Base-by-base conservation (phyloP, 2,113 vertebrate species). In the Neolamprologus ventralis region DNA sequence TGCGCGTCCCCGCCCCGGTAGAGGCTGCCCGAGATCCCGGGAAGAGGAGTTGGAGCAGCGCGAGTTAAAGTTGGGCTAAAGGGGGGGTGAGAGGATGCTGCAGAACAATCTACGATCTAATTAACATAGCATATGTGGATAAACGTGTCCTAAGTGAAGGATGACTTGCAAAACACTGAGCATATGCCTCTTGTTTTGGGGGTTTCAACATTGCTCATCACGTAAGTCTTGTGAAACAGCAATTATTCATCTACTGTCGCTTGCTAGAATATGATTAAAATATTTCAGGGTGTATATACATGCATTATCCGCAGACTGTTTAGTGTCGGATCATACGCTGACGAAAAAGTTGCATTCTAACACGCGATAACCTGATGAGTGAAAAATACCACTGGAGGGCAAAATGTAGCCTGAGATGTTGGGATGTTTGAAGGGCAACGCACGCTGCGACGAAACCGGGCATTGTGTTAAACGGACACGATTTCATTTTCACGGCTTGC, bases 41-140 rank as follows among this genome's bases (percentile, higher is more conserved):
- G 95, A 93, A 95, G 93, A 92, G 94, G 95, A 96, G 94, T 95
- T 96, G 96, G 93, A 95, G 88, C 95, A 81, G 95, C 91, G 93
- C 94, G 93, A 96, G 94, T 94, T 96, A 96, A 97, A 97, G 95
- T 97, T 97, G 93, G 91, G 87, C 81, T 79, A 89, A 93, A 93
- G 85, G 91, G 91, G 89, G 89, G 88, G 57, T 53, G 85, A 92
- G 82, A 95, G 94, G 92, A 94, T 95, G 93, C 94, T 91, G 87
- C 92, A 94, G 94, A 93, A 90, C 90, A 91, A 89, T 81, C 92
- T 73, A 87, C 91, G 82, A 82, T 94, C 89, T 83, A 84, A 94
- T 92, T 94, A 93, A 95, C 87, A 91, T 86, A 91, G 42, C 82
- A 88, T 87, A 45, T 84, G 86, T 84, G 91, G 93, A 88, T 87